A percentile compares a stretch with the other conserved stretches of the same genome.
These are phyloP conservation scores for Callipepla californica DNA, from an alignment of 2,113 vertebrate genomes.

Conservation along the genomic window DNA sequence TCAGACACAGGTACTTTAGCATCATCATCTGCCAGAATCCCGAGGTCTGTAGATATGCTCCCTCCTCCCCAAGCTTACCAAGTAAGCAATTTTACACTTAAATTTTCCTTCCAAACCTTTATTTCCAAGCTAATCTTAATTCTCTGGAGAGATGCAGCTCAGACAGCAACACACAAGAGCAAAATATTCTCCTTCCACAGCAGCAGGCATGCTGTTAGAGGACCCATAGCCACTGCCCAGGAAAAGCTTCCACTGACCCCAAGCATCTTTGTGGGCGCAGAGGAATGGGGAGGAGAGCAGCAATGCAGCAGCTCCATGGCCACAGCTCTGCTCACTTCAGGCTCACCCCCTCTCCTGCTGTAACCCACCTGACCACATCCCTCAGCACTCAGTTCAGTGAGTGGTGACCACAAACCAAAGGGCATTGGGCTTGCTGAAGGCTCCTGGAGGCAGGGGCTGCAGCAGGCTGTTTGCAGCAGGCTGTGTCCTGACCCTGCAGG, in stretches of 20 bases:
- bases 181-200: background rate
- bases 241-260: background rate
- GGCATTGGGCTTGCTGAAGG: background rate
- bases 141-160: background rate
- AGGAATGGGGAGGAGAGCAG: background rate
- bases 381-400: background rate
- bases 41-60: accelerated
- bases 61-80: background rate
- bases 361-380: background rate
- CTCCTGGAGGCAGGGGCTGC: accelerated
- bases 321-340: background rate
- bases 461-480: background rate
- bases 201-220: background rate
- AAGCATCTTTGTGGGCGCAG: background rate
- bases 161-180: background rate
- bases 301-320: background rate
- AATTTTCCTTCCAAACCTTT: background rate
- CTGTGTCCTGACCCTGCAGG: background rate
- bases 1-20: background rate
- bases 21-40: background rate
- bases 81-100: background rate
- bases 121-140: background rate
- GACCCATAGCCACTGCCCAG: background rate
- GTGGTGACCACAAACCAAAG: background rate
- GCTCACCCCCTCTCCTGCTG: background rate